Evolutionary conservation across 2,113 vertebrate genomes (phyloP).

Genomic region (rabbit (Oryctolagus cuniculus)): mOryCun1.1 NC_091451.1:14591001-14591500

Average conservation of each 20-base stretch:
- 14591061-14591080: background rate
- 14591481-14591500: background rate
- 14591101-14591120: slow-evolving; percentile 15
- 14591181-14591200: slow-evolving; percentile 28
- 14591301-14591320: background rate
- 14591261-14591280: background rate
- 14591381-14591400: background rate
- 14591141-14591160: background rate
- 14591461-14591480: background rate
- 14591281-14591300: slow-evolving; percentile 39
- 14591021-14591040: slow-evolving; percentile 58
- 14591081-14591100: background rate
- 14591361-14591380: slow-evolving; percentile 21
- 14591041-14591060: background rate
- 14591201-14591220: background rate
- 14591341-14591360: slow-evolving; percentile 60
- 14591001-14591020: slow-evolving; percentile 8
- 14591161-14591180: background rate
- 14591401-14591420: background rate
- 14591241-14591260: background rate
- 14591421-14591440: background rate
- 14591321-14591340: slow-evolving; percentile 30
- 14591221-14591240: slow-evolving; percentile 44
- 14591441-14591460: background rate
- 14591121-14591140: background rate